A percentile compares a stretch with the other conserved stretches of the same genome.
Evolutionary conservation across 2,888 invertebrate species (phyloP).

Genomic region (Caenorhabditis sp.): DNA sequence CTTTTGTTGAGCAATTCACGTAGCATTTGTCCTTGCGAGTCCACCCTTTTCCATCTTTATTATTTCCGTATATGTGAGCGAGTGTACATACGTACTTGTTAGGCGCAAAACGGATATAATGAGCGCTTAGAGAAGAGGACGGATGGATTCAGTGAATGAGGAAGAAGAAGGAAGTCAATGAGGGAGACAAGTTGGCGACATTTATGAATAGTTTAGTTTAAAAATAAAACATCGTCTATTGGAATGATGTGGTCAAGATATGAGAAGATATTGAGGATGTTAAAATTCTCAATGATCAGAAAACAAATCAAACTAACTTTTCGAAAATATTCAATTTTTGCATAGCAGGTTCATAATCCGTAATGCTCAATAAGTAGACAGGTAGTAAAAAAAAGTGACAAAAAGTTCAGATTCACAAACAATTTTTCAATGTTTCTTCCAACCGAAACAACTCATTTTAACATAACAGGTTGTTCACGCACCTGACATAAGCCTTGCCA

Average conservation of each 20-base stretch:
- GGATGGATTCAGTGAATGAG: neutral
- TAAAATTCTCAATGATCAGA: too few species aligned
- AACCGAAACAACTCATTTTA: too few species aligned
- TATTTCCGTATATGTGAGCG: slow-evolving; percentile 28
- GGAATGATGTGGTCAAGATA: neutral
- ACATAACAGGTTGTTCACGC: slow-evolving; percentile 5
- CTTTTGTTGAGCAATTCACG: slow-evolving; percentile 4
- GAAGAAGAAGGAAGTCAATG: neutral
- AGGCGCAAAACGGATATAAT: slow-evolving; percentile 21
- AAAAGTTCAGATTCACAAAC: too few species aligned
- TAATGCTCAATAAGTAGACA: too few species aligned
- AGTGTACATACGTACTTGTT: slow-evolving; percentile 16
- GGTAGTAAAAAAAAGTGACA: too few species aligned
- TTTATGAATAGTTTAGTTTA: neutral
- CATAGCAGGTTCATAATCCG: too few species aligned
- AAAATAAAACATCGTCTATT: too few species aligned
- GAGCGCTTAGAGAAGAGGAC: slow-evolving; percentile 2
- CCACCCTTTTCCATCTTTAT: slow-evolving; percentile 5
- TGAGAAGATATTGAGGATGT: neutral
- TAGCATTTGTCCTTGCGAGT: slow-evolving; percentile 9
- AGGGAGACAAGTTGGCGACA: neutral
- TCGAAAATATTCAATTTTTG: too few species aligned
- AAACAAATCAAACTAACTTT: too few species aligned
- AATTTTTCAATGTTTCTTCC: too few species aligned
- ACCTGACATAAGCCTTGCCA: slow-evolving; percentile 58